These are phyloP conservation scores for Oxyura jamaicensis DNA, from an alignment of 2,113 vertebrate species.

Conservation along the genomic window DNA sequence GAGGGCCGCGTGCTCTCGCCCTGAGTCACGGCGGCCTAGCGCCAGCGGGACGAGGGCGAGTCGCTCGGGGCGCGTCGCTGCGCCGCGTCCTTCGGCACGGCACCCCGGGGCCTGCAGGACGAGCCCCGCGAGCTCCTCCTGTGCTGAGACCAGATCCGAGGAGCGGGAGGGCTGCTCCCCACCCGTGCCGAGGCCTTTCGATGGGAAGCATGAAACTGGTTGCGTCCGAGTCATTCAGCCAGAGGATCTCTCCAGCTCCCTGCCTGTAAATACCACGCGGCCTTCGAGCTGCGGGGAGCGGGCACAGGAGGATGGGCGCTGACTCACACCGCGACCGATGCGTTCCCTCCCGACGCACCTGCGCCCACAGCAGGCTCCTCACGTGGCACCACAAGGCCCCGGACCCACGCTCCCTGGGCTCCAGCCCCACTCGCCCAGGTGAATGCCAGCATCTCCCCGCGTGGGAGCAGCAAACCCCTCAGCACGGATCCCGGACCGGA, in stretches of 20 bases:
- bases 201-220: not conserved
- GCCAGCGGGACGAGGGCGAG: not conserved
- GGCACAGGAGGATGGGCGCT: slow-evolving; percentile 27
- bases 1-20: not conserved
- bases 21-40: not conserved
- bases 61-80: too few relatives aligned
- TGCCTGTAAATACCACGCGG: slow-evolving; percentile 36
- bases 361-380: not conserved
- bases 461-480: not conserved
- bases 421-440: not conserved
- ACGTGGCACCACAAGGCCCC: not conserved
- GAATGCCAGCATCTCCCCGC: not conserved
- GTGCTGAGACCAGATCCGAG: rapidly evolving
- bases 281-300: not conserved
- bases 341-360: not conserved
- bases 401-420: not conserved
- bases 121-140: not conserved
- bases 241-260: not conserved
- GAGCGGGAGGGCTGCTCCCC: not conserved
- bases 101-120: not conserved
- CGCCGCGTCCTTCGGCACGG: not conserved
- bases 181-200: not conserved
- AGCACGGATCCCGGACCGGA: not conserved
- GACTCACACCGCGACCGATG: slow-evolving; percentile 1
- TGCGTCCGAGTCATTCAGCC: not conserved